A percentile compares a stretch with the other conserved stretches of the same genome.
Conservation (phyloP, 2,113 vertebrate species). For the Eira barbara region DNA sequence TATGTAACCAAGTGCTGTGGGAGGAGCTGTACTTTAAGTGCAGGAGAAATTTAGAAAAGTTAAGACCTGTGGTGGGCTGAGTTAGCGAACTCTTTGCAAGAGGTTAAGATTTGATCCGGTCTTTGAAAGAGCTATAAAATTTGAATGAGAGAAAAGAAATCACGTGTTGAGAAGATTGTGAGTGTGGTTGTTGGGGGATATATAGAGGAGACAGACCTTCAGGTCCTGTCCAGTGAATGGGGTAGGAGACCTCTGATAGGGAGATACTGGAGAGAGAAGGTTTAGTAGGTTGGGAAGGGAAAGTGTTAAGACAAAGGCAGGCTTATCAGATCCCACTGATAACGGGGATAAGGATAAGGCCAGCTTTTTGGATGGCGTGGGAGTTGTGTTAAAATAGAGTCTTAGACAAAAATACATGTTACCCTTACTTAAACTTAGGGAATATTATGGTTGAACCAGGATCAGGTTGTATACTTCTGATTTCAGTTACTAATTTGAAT, state of each 20-base stretch:
- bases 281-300: neutral
- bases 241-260: neutral
- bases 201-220: neutral
- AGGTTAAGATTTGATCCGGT: neutral
- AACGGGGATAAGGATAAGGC: neutral
- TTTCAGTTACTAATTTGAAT: slow-evolving; percentile 22
- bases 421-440: slow-evolving; percentile 6
- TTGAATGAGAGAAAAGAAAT: slow-evolving; percentile 33
- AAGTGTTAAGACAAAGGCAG: neutral
- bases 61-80: neutral
- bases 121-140: slow-evolving; percentile 28
- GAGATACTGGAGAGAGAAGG: neutral
- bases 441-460: neutral
- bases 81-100: neutral
- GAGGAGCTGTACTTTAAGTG: neutral
- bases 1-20: neutral
- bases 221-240: neutral
- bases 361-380: neutral
- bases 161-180: neutral
- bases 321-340: neutral
- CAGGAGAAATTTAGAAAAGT: neutral
- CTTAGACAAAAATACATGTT: neutral
- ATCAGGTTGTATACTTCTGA: neutral
- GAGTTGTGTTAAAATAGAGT: neutral
- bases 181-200: neutral